A percentile compares a stretch with the other conserved stretches of the same genome.
phyloP scores from a whole-genome alignment of 2,113 vertebrate genomes.

The Ailurus styani region DNA sequence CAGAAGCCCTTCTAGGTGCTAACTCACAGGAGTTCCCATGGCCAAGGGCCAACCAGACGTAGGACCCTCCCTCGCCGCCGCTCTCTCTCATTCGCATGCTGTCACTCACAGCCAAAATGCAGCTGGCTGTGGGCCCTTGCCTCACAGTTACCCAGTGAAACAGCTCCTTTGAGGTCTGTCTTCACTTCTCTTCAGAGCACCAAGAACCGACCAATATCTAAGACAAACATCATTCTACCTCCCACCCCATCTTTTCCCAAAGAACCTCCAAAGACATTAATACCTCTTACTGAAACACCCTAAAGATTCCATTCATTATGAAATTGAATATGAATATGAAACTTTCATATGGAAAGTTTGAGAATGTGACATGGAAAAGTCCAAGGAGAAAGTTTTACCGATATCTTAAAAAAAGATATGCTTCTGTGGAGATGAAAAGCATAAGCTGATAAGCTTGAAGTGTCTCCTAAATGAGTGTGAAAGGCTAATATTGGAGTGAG shows the following conservation, averaged over 20 bases:
- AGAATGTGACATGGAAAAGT: not conserved
- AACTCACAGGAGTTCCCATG: not conserved
- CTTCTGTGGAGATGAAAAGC: not conserved
- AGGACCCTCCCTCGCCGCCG: accelerated
- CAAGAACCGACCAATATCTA: not conserved
- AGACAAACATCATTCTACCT: not conserved
- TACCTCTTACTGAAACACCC: not conserved
- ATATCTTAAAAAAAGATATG: not conserved
- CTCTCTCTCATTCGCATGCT: not conserved
- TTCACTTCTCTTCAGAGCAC: not conserved
- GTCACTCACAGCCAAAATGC: not conserved
- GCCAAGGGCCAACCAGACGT: not conserved
- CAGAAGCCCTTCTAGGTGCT: not conserved
- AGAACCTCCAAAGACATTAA: not conserved
- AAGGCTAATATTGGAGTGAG: not conserved
- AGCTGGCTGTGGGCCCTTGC: not conserved
- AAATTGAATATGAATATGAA: not conserved
- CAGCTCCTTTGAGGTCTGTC: not conserved
- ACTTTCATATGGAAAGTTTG: not conserved
- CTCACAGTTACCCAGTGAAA: not conserved
- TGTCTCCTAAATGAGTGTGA: not conserved
- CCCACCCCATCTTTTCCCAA: not conserved
- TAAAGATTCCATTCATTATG: not conserved
- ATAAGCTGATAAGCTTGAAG: not conserved
- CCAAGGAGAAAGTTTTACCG: not conserved